These are phyloP conservation scores for Dynastes hyllus DNA, from an alignment of 2,888 invertebrate species.

Conservation along the genomic window DNA sequence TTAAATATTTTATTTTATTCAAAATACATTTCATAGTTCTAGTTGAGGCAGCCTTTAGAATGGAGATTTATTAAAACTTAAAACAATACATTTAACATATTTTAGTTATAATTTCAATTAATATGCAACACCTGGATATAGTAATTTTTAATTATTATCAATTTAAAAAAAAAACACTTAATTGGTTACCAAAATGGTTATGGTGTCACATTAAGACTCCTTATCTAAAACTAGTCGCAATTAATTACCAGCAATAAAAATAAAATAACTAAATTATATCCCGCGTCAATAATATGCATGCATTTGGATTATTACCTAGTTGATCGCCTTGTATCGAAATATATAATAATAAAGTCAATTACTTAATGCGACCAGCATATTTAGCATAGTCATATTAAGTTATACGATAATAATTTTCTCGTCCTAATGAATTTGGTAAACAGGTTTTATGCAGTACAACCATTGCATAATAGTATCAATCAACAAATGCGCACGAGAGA, in stretches of 20 bases:
- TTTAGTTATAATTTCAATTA: too few species aligned
- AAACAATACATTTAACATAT: too few species aligned
- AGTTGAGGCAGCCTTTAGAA: too few species aligned
- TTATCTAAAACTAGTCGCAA: too few species aligned
- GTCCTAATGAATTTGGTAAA: conserved; percentile 16
- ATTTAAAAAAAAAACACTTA: too few species aligned
- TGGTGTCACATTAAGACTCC: too few species aligned
- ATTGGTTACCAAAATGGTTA: too few species aligned
- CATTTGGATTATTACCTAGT: not conserved
- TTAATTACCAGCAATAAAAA: not conserved
- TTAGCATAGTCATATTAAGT: not conserved
- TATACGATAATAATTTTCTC: conserved; percentile 8
- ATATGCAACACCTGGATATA: too few species aligned
- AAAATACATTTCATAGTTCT: too few species aligned
- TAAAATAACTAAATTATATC: not conserved
- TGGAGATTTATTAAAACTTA: too few species aligned
- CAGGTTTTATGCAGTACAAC: conserved; percentile 17
- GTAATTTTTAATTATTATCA: too few species aligned
- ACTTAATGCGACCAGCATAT: not conserved
- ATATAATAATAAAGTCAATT: conserved; percentile 12
- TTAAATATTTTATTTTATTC: too few species aligned
- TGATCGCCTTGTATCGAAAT: not conserved
- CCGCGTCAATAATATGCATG: not conserved
- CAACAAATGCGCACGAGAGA: not conserved
- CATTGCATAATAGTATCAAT: conserved; percentile 11